These are phyloP conservation scores for Listronotus bonariensis DNA, from an alignment of 1,140 invertebrate genomes.

Conservation along the genomic window DNA sequence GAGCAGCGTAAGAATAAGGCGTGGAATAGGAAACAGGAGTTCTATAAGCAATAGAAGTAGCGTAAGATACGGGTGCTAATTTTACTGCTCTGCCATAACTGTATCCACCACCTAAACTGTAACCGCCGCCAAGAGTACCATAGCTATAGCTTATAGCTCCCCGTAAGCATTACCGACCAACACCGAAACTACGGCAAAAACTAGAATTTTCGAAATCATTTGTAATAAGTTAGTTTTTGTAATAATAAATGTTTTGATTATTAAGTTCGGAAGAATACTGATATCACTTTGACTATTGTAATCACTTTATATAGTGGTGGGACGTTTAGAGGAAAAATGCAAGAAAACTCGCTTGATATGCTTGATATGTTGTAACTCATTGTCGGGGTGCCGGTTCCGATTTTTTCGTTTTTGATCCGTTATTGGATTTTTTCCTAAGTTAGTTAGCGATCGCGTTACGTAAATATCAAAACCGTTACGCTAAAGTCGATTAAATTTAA, in stretches of 20 bases:
- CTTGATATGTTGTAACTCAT: background rate
- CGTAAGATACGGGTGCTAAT: background rate
- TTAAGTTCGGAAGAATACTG: slow-evolving; percentile 27
- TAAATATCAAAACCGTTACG: background rate
- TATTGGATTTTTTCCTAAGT: slow-evolving; percentile 9
- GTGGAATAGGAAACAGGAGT: background rate
- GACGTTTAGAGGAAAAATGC: slow-evolving; percentile 20
- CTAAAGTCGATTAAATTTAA: background rate
- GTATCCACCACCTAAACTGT: background rate
- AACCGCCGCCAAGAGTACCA: slow-evolving; percentile 2
- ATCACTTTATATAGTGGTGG: slow-evolving; percentile 19
- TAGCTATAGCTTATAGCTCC: slow-evolving; percentile 13
- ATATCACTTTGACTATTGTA: slow-evolving; percentile 8
- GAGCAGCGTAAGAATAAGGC: background rate
- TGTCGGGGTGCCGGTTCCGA: slow-evolving; percentile 21
- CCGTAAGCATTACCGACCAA: background rate
- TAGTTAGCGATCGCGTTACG: background rate
- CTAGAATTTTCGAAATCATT: slow-evolving; percentile 6
- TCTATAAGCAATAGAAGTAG: background rate
- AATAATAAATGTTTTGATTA: slow-evolving; percentile 1
- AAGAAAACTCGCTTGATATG: slow-evolving; percentile 11
- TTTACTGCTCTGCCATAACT: background rate
- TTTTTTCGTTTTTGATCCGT: background rate
- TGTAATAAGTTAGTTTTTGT: background rate
- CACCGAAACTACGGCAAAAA: slow-evolving; percentile 1